Base-by-base conservation (phyloP, 2,113 vertebrate genomes). In the Petrocephalus zakoni region DNA sequence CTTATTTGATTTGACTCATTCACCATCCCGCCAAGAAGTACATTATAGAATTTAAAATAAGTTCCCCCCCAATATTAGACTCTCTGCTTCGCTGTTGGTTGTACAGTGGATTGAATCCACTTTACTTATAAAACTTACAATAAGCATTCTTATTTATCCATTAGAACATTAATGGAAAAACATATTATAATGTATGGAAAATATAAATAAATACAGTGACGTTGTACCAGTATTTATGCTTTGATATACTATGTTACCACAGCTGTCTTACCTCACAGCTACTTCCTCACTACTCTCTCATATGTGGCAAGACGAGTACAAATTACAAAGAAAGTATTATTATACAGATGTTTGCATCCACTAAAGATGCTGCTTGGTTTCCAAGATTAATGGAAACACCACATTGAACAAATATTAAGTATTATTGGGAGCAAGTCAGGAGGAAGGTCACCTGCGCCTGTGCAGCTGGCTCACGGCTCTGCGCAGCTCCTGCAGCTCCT, bases 401-500 rank as follows among this genome's bases (percentile, higher is more conserved):
- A 0, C 58, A 64, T 2, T 21, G 10, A 22, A 64, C 58, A 75
- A 75, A 37, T 2, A 37, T 75, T 29, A 15, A 29, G 13, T 9
- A 29, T 37, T 64, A 13, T 5, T 75, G 34, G 29, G 34, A 34
- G 25, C 13, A 75, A 75, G 9, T 55, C 53, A 55, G 53, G 13
- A 55, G 55, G 88, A 7, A 5, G 37, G 94, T 93, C 94, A 97
- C 97, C 90, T 97, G 89, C 29, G 92, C 15, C 90, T 93, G 68
- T 92, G 93, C 53, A 68, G 92, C 15, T 90, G 93, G 55, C 91
- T 94, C 61, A 93, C 91, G 1, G 90, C 90, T 4, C 61, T 91
- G 0, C 22, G 94, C 61, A 96, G 91, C 89, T 96, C 95, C 92
- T 95, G 92, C 84, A 95, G 90, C 89, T 96, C 94, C 22, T 25